A percentile compares a stretch with the other conserved stretches of the same genome.
Evolutionary conservation across 2,113 vertebrate species (phyloP).

Genomic region (Engystomops pustulosus): DNA sequence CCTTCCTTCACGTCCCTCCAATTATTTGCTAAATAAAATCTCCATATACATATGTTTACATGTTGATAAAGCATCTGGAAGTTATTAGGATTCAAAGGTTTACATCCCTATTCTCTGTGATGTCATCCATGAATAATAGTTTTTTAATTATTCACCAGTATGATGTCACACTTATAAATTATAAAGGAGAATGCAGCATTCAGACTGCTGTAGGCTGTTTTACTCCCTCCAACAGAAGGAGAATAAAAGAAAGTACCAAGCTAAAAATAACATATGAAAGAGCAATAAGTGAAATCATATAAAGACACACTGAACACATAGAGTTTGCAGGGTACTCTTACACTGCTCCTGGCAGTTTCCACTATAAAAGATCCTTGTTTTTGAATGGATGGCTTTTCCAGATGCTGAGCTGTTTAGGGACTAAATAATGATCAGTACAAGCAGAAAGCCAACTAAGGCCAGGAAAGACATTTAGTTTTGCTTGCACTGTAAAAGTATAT

Average conservation of each 20-base stretch:
- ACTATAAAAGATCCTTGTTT: conserved; percentile 12
- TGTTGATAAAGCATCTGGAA: background rate
- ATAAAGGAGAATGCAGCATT: conserved; percentile 29
- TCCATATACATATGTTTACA: background rate
- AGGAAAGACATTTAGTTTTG: conserved; percentile 20
- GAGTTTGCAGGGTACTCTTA: background rate
- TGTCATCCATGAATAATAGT: conserved; percentile 53
- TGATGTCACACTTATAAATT: conserved; percentile 52
- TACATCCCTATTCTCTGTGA: conserved; percentile 40
- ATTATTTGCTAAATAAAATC: background rate
- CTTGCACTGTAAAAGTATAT: conserved; percentile 1
- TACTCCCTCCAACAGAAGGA: conserved; percentile 38
- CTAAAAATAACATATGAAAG: conserved; percentile 55
- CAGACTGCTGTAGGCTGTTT: conserved; percentile 38
- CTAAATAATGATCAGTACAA: conserved; percentile 6
- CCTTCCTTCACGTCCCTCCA: background rate
- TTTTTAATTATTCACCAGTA: conserved; percentile 52
- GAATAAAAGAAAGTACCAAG: conserved; percentile 28
- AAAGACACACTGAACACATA: conserved; percentile 43
- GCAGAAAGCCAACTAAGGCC: conserved; percentile 1
- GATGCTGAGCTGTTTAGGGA: background rate
- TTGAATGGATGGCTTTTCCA: conserved; percentile 6
- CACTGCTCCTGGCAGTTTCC: conserved; percentile 29
- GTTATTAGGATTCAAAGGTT: background rate
- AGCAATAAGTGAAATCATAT: conserved; percentile 19